Percentiles rank a stretch among this genome's conserved stretches.
phyloP scores from a whole-genome alignment of 2,797 vertebrate species.

The Tympanoctomys barrerae region DNA sequence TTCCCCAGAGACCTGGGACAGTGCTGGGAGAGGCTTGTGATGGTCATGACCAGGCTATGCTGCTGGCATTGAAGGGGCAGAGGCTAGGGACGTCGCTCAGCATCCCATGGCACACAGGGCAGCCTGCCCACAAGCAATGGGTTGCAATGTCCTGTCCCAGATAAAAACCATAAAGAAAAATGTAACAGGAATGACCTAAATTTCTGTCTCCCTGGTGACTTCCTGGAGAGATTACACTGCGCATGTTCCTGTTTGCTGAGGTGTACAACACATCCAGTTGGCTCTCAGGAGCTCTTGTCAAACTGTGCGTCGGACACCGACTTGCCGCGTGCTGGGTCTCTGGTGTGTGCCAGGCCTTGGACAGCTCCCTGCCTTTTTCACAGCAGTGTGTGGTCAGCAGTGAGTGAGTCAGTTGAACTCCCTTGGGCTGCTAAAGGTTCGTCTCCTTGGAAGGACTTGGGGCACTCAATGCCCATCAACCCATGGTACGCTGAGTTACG shows the following conservation, averaged over 20 bases:
- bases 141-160: background rate
- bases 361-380: background rate
- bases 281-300: background rate
- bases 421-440: background rate
- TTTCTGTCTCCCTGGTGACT: background rate
- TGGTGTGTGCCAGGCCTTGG: background rate
- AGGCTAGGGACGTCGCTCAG: background rate
- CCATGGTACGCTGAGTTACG: background rate
- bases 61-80: background rate
- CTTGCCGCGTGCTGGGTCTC: background rate
- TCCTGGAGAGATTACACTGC: background rate
- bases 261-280: background rate
- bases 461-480: background rate
- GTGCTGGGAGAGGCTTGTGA: background rate
- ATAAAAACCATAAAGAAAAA: background rate
- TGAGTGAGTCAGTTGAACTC: background rate
- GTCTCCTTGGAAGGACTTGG: constrained; percentile 18
- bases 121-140: too few relatives aligned
- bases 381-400: background rate
- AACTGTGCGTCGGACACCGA: background rate
- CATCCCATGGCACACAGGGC: background rate
- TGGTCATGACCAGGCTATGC: accelerated
- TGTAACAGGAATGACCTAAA: background rate
- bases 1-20: background rate
- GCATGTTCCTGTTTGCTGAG: accelerated